Base-by-base conservation (phyloP, 2,797 vertebrate genomes). In the Denticeps clupeoides region DNA sequence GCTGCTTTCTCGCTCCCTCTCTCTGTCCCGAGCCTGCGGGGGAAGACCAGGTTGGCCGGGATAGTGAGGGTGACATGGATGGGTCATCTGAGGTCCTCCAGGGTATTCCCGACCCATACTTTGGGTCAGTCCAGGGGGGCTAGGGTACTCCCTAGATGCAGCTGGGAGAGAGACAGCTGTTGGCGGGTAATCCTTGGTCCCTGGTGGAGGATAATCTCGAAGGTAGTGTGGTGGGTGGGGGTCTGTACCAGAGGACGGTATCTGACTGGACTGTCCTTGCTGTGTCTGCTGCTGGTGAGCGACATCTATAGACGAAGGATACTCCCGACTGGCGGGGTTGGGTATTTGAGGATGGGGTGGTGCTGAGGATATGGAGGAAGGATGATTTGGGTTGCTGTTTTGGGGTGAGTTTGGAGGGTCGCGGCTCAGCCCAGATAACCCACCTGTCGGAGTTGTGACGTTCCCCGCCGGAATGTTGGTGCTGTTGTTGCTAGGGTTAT, bases 171-270 rank as follows among this genome's bases (percentile, higher is more conserved):
- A 72, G 55, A 83, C 66, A 35, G 83, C 50, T 13, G 79, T 64
- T 63, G 87, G 65, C 71, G 54, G 81, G 82, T 81, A 91, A 66
- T 83, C 87, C 58, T 84, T 84, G 70, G 66, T 80, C 72, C 56
- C 88, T 46, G 0, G 69, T 70, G 87, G 65, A 72, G 85, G 66
- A 72, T 87, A 73, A 54, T 88, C 27, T 79, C 87, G 71, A 73
- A 88, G 70, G 70, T 87, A 58, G 68, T 89, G 71, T 74, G 82
- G 51, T 68, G 64, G 70, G 15, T 58, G 59, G 31, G 66, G 31
- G 43, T 86, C 84, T n/a, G 71, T 32, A 44, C 72, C 73, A 54
- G 73, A 69, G 7, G 63, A 57, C 5, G 80, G 68, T 43, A 71
- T 31, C 47, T 65, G 64, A n/a, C 57, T 60, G 21, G 67, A 59